Base-by-base conservation (phyloP, 2,888 invertebrate genomes). In the Ommatoiulus sabulosus region DNA sequence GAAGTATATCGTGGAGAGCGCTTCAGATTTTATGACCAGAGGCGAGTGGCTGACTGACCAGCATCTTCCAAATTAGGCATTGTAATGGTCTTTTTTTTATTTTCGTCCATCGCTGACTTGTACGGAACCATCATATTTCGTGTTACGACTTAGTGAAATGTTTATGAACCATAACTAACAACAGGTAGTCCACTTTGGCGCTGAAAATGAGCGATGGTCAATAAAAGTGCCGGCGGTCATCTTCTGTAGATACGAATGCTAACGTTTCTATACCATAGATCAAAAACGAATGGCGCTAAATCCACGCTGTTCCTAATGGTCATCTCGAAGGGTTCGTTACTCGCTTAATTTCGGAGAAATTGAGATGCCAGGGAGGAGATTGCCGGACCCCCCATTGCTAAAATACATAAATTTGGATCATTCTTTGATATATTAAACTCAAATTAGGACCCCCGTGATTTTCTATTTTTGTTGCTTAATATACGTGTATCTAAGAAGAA, bases 81-180 rank as follows among this genome's bases (percentile, higher is more conserved):
- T 63, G n/a, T n/a, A 46, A 46, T 46, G 46, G 46, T 46, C 17
- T 63, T n/a, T n/a, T n/a, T 52, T 4, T 52, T 52, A 8, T 52
- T 63, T 3, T n/a, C n/a, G 46, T 7, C 46, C n/a, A n/a, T 63
- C n/a, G n/a, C n/a, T 63, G 10, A 63, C 12, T 63, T 63, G n/a
- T 63, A 63, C 12, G 17, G 63, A n/a, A 20, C n/a, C 17, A n/a
- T n/a, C 63, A 63, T 63, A n/a, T 63, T n/a, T 8, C 6, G n/a
- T n/a, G n/a, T 63, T 63, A 3, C n/a, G n/a, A 63, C 63, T 63
- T 63, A n/a, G 63, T 63, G n/a, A 63, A 63, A 63, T 63, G 63
- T 63, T 17, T 63, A 63, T 63, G 63, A 63, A 63, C n/a, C 63
- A 63, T 63, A n/a, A 63, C n/a, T 10, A 17, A n/a, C 63, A 63